Conservation (phyloP, 2,888 invertebrate species). For the Salpingus planirostris region DNA sequence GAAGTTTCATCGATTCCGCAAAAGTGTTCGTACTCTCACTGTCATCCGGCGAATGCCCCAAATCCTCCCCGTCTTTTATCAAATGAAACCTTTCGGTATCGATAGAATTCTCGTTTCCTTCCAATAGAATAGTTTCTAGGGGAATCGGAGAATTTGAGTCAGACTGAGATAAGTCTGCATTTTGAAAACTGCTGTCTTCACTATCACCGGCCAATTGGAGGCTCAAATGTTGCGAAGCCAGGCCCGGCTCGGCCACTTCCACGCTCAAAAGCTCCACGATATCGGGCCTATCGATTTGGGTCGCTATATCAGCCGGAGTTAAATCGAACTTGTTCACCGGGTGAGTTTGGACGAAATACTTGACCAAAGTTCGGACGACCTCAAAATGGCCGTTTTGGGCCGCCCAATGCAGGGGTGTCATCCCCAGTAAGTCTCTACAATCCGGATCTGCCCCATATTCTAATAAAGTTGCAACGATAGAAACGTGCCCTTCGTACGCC, state of each 20-base stretch:
- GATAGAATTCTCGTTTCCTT: slow-evolving; percentile 10
- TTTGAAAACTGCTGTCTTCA: slow-evolving; percentile 2
- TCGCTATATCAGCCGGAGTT: slow-evolving; percentile 58
- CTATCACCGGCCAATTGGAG: slow-evolving; percentile 20
- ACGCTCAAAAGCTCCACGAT: slow-evolving; percentile 49
- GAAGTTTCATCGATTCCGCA: slow-evolving; percentile 51
- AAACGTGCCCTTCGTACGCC: slow-evolving; percentile 71
- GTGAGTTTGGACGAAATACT: slow-evolving; percentile 62
- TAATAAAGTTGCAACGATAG: slow-evolving; percentile 61
- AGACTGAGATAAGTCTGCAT: too few species aligned
- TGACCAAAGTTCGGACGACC: slow-evolving; percentile 60
- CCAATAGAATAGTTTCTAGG: slow-evolving; percentile 13
- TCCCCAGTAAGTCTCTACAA: slow-evolving; percentile 68
- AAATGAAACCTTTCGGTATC: slow-evolving; percentile 9
- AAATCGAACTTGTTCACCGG: slow-evolving; percentile 65
- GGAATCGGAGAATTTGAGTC: too few species aligned
- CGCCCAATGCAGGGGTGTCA: slow-evolving; percentile 95
- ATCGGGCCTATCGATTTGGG: slow-evolving; percentile 55
- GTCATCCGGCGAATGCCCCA: slow-evolving; percentile 1
- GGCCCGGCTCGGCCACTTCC: slow-evolving; percentile 4
- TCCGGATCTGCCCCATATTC: slow-evolving; percentile 64
- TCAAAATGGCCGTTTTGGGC: slow-evolving; percentile 69
- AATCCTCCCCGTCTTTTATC: background rate
- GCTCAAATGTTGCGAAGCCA: slow-evolving; percentile 20
- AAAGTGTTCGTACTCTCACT: slow-evolving; percentile 8